Evolutionary conservation across 2,113 vertebrate genomes (phyloP).

Genomic region (Chlorocebus sabaeus): DNA sequence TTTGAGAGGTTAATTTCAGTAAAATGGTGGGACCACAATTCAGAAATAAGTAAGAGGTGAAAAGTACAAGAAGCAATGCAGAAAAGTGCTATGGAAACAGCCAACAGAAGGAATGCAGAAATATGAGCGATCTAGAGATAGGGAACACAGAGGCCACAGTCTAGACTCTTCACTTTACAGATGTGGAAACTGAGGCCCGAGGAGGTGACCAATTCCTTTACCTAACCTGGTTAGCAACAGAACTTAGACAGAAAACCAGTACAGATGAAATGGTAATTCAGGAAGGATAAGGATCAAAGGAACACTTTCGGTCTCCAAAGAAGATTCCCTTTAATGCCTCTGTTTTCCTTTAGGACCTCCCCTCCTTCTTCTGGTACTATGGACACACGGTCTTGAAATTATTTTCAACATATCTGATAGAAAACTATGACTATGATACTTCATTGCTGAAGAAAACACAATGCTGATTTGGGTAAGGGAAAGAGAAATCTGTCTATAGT

Average conservation of each 20-base stretch:
- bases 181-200: not conserved
- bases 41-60: not conserved
- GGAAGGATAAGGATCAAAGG: not conserved
- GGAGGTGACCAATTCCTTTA: not conserved
- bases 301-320: not conserved
- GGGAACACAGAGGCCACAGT: too few species aligned
- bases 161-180: not conserved
- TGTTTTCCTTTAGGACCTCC: not conserved
- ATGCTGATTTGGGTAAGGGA: not conserved
- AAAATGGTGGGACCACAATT: not conserved
- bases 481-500: conserved; percentile 5
- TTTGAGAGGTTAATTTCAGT: not conserved
- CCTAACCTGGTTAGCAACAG: not conserved
- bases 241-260: not conserved
- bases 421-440: not conserved
- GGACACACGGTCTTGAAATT: not conserved
- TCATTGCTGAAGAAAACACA: not conserved
- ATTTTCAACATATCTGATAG: not conserved
- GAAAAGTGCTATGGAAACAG: not conserved
- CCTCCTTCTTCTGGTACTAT: not conserved
- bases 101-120: not conserved
- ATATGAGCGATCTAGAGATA: not conserved
- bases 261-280: not conserved
- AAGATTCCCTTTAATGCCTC: not conserved
- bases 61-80: not conserved